phyloP scores from a whole-genome alignment of 2,888 invertebrate genomes.

The Orchestes rusci region DNA sequence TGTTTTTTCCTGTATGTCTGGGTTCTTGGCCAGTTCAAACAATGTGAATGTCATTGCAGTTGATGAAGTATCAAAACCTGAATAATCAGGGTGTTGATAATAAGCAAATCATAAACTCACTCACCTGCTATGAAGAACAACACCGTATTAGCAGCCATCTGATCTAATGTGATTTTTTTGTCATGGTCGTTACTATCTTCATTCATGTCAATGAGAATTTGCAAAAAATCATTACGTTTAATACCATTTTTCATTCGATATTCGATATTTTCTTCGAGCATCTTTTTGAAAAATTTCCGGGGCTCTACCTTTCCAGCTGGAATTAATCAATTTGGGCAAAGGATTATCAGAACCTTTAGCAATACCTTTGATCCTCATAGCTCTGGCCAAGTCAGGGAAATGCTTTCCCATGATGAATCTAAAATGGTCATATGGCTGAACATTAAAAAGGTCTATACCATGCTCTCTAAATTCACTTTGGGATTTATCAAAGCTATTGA shows the following conservation, averaged over 20 bases:
- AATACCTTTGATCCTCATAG: constrained; percentile 2
- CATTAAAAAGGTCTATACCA: constrained; percentile 27
- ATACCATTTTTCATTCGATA: constrained; percentile 30
- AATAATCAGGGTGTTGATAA: no score
- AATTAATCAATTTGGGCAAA: no score
- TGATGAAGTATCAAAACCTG: constrained; percentile 30
- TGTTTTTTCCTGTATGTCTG: no score
- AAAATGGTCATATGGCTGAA: not conserved
- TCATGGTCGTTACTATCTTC: constrained; percentile 15
- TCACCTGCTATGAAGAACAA: constrained; percentile 24
- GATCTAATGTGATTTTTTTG: constrained; percentile 28
- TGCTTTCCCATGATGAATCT: constrained; percentile 1
- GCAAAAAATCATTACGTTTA: constrained; percentile 30
- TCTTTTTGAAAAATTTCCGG: constrained; percentile 37
- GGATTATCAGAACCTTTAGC: no score
- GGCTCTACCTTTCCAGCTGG: no score
- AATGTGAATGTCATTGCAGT: no score
- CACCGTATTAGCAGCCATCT: constrained; percentile 44
- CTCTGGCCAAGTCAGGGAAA: constrained; percentile 7
- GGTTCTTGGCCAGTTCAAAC: no score
- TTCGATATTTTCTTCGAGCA: no score
- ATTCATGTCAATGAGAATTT: constrained; percentile 32
- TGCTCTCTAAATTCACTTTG: no score
- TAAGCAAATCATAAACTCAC: no score
- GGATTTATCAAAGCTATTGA: no score